Conservation (phyloP, 2,888 invertebrate species). For the Xylocampa areola region DNA sequence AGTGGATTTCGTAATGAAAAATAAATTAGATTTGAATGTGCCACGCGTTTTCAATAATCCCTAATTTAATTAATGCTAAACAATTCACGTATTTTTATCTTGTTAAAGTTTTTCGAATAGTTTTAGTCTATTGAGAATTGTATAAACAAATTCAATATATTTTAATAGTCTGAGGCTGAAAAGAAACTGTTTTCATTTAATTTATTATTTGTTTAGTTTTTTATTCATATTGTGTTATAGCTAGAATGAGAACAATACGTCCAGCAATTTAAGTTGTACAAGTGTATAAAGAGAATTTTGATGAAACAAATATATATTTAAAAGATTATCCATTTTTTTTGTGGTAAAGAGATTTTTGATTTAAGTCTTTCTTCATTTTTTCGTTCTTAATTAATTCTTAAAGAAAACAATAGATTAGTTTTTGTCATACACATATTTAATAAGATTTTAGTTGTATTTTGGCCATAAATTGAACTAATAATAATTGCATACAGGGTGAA, state of each 20-base stretch:
- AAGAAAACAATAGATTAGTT: too few species aligned
- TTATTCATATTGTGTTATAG: constrained; percentile 6
- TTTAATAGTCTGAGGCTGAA: constrained; percentile 16
- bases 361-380: too few species aligned
- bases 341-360: too few species aligned
- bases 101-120: constrained; percentile 22
- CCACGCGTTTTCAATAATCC: constrained; percentile 36
- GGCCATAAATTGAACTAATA: too few species aligned
- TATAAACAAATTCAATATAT: constrained; percentile 30
- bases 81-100: constrained; percentile 31
- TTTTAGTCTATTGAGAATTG: constrained; percentile 36
- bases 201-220: constrained; percentile 8
- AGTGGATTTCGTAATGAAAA: constrained; percentile 49
- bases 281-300: background rate
- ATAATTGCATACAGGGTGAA: too few species aligned
- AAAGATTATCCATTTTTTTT: background rate
- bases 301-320: background rate
- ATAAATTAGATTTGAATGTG: constrained; percentile 54
- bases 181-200: constrained; percentile 21
- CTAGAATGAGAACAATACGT: background rate
- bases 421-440: too few species aligned
- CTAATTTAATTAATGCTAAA: constrained; percentile 38
- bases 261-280: background rate
- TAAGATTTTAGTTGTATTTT: too few species aligned
- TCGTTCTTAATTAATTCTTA: too few species aligned